Percentiles rank a stretch among this genome's conserved stretches.
Conservation (phyloP, 2,888 invertebrate genomes). For the Coenonympha glycerion region DNA sequence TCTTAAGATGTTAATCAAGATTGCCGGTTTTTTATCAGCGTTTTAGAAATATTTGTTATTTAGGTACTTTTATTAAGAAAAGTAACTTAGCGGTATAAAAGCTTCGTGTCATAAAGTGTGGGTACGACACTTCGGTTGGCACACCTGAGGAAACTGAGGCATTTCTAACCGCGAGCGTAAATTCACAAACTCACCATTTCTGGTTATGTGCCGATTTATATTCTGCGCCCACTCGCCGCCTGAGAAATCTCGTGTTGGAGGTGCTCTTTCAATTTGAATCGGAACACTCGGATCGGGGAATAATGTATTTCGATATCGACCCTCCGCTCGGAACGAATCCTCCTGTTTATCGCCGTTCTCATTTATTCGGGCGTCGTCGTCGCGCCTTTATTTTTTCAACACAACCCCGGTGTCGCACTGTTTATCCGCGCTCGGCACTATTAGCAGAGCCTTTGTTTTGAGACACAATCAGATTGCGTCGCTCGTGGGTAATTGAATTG, state of each 20-base stretch:
- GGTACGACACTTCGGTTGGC: background rate
- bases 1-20: no score
- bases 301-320: slow-evolving; percentile 77
- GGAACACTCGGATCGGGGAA: slow-evolving; percentile 76
- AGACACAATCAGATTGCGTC: slow-evolving; percentile 62
- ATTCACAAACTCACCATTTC: slow-evolving; percentile 72
- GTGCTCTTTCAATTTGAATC: slow-evolving; percentile 77
- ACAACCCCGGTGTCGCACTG: slow-evolving; percentile 64
- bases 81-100: no score
- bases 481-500: slow-evolving; percentile 65
- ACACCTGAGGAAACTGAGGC: slow-evolving; percentile 27
- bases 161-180: slow-evolving; percentile 62
- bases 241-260: slow-evolving; percentile 76
- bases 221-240: slow-evolving; percentile 75
- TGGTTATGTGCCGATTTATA: slow-evolving; percentile 76
- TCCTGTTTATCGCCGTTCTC: slow-evolving; percentile 74
- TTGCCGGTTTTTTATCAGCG: no score
- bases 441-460: slow-evolving; percentile 69
- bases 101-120: background rate
- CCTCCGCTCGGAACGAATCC: slow-evolving; percentile 70
- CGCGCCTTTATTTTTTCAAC: slow-evolving; percentile 74
- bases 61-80: no score
- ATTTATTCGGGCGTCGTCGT: slow-evolving; percentile 75
- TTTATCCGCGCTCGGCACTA: slow-evolving; percentile 67
- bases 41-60: no score